These are phyloP conservation scores for Microtus ochrogaster DNA, from an alignment of 2,113 vertebrate genomes.

Conservation along the genomic window DNA sequence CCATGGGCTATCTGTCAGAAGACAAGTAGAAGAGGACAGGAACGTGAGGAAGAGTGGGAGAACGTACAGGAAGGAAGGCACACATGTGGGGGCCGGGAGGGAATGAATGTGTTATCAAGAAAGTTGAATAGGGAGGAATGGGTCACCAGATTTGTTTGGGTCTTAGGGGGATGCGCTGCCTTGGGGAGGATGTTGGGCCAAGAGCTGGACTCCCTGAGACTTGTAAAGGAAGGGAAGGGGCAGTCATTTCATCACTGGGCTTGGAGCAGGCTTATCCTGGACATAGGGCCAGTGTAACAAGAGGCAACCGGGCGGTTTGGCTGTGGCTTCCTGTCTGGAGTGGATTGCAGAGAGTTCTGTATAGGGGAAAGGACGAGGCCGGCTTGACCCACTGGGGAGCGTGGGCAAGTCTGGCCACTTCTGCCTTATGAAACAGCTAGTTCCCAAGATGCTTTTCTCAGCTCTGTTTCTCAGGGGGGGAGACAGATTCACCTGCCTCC, in stretches of 20 bases:
- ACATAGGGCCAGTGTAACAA: neutral
- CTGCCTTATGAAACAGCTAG: neutral
- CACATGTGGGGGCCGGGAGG: neutral
- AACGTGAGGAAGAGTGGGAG: neutral
- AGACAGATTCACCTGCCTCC: neutral
- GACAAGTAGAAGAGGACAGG: neutral
- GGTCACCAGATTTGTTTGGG: neutral
- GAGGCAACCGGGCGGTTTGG: neutral
- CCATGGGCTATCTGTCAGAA: neutral
- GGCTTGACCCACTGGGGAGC: neutral
- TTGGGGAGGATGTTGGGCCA: neutral
- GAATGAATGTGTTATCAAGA: neutral
- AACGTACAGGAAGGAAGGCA: neutral
- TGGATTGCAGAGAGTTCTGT: no score
- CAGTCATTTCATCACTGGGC: neutral
- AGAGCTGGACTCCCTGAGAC: no score
- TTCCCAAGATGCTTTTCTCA: neutral
- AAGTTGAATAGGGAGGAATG: rapidly evolving
- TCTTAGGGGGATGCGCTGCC: neutral
- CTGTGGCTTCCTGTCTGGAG: neutral
- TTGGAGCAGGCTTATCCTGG: neutral
- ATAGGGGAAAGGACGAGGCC: neutral
- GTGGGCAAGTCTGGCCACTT: neutral
- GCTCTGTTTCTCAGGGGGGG: no score
- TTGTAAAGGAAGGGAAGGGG: neutral